These are phyloP conservation scores for Amphipoea lucens DNA, from an alignment of 2,888 invertebrate genomes.

Conservation along the genomic window DNA sequence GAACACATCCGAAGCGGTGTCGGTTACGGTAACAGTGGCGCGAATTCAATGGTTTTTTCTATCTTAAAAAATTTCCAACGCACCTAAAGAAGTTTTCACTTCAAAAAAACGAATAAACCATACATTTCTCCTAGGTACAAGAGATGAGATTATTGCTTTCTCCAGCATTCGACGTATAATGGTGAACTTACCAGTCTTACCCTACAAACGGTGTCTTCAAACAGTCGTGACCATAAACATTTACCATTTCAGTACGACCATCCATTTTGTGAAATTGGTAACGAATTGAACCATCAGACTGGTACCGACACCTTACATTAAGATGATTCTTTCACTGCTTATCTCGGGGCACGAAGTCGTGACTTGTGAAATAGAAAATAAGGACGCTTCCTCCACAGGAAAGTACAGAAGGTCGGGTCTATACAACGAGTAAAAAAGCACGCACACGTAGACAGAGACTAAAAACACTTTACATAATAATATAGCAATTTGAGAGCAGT, in stretches of 20 bases:
- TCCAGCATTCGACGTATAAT: background rate
- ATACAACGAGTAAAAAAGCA: background rate
- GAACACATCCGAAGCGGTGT: no score
- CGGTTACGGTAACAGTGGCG: no score
- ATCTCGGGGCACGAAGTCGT: conserved; percentile 79
- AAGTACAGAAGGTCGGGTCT: background rate
- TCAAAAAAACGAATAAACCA: background rate
- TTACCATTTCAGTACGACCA: conserved; percentile 22
- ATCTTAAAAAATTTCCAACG: no score
- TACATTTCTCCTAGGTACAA: background rate
- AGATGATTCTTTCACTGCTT: conserved; percentile 62
- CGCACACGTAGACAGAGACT: background rate
- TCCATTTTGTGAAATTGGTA: conserved; percentile 43
- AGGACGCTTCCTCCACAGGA: conserved; percentile 12
- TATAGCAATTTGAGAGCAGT: no score
- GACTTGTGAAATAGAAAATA: conserved; percentile 75
- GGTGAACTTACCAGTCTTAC: background rate
- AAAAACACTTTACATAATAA: background rate
- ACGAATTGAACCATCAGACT: conserved; percentile 43
- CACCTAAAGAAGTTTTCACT: no score
- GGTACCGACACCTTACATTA: conserved; percentile 36
- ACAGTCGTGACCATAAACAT: conserved; percentile 30
- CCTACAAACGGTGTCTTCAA: conserved; percentile 1
- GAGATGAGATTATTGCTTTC: background rate
- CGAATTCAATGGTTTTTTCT: no score